phyloP scores from a whole-genome alignment of 2,797 vertebrate species.

The Helarctos malayanus region DNA sequence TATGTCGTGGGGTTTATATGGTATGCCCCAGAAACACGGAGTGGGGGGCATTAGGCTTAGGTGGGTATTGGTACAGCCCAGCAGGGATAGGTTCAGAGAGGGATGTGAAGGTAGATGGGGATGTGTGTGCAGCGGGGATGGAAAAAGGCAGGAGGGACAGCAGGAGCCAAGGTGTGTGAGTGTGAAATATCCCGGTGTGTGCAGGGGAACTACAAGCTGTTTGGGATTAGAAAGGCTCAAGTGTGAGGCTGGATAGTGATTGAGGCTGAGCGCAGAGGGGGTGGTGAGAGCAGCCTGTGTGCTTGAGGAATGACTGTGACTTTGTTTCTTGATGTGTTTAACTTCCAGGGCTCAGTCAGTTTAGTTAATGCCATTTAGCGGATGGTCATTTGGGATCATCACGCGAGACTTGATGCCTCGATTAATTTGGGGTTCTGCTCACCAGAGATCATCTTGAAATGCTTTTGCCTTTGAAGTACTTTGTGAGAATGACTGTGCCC shows the following conservation, averaged over 20 bases:
- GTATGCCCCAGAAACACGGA: not conserved
- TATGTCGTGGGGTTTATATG: not conserved
- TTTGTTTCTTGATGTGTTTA: not conserved
- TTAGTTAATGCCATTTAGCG: not conserved
- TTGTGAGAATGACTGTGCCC: not conserved
- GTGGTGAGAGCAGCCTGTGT: not conserved
- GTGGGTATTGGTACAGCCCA: not conserved
- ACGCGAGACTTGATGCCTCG: not conserved
- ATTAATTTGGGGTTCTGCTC: not conserved
- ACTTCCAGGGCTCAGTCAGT: not conserved
- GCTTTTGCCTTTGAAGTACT: slow-evolving; percentile 25
- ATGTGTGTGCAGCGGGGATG: not conserved
- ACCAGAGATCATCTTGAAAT: not conserved
- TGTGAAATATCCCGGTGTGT: not conserved
- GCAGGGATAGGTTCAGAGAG: not conserved
- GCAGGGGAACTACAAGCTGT: not conserved
- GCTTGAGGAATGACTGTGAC: not conserved
- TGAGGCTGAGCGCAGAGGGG: not conserved
- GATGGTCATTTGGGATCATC: slow-evolving; percentile 44
- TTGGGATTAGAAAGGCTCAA: slow-evolving; percentile 33
- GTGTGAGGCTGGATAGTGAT: not conserved
- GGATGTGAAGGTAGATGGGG: not conserved
- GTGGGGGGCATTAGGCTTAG: not conserved
- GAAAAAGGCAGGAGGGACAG: not conserved
- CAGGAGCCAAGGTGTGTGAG: not conserved